Percentiles rank a stretch among this genome's conserved stretches.
phyloP scores from a whole-genome alignment of 2,113 vertebrate species.

The Accipiter virgatus region DNA sequence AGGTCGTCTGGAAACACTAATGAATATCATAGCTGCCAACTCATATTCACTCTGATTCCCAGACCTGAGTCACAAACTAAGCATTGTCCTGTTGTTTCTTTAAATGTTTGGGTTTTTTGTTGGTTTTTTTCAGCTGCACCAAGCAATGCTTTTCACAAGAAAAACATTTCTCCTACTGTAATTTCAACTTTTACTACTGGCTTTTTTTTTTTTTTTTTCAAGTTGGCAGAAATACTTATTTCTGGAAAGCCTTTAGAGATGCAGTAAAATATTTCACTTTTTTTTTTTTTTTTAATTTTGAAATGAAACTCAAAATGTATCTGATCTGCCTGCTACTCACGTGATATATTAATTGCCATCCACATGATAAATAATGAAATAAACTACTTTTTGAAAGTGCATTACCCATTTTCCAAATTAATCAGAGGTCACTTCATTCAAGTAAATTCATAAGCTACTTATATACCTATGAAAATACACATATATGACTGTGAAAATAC shows the following conservation, averaged over 20 bases:
- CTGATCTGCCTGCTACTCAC: background rate
- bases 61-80: background rate
- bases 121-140: background rate
- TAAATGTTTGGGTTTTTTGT: background rate
- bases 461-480: background rate
- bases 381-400: background rate
- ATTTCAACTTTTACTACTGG: background rate
- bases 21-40: background rate
- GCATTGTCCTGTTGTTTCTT: background rate
- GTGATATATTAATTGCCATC: rapidly evolving
- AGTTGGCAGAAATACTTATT: background rate
- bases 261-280: background rate
- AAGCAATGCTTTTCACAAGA: background rate
- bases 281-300: background rate
- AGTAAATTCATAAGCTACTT: background rate
- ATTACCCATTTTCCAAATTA: background rate
- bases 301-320: background rate
- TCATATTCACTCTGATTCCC: background rate
- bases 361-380: background rate
- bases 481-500: background rate
- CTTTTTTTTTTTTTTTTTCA: background rate
- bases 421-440: background rate
- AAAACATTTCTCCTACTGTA: background rate
- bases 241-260: background rate
- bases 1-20: background rate